A percentile compares a stretch with the other conserved stretches of the same genome.
Evolutionary conservation across 2,888 invertebrate species (phyloP).

Genomic region (Agonopterix arenella): DNA sequence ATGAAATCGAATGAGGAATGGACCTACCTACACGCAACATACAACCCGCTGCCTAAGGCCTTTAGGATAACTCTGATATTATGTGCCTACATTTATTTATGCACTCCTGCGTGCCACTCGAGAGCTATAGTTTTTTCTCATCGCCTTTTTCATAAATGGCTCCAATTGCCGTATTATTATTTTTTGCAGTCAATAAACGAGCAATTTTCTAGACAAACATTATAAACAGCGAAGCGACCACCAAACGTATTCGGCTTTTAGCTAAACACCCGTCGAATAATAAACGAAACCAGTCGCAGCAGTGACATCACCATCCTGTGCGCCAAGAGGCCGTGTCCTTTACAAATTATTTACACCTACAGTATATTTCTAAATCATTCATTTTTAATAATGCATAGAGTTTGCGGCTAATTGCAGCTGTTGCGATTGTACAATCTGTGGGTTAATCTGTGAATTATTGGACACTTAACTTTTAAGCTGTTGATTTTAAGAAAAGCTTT

Average conservation of each 20-base stretch:
- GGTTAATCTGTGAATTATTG: too few species aligned
- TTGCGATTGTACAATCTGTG: too few species aligned
- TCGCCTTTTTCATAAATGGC: too few species aligned
- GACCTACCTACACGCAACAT: constrained; percentile 12
- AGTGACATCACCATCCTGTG: constrained; percentile 73
- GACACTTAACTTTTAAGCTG: too few species aligned
- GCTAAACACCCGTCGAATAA: constrained; percentile 58
- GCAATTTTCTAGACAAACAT: constrained; percentile 19
- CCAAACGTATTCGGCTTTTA: constrained; percentile 43
- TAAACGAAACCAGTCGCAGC: constrained; percentile 65
- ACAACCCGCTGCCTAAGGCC: constrained; percentile 5
- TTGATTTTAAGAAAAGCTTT: too few species aligned
- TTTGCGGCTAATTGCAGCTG: too few species aligned
- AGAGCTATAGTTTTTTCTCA: too few species aligned
- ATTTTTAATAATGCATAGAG: too few species aligned
- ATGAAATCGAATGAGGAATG: constrained; percentile 35
- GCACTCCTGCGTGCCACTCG: too few species aligned
- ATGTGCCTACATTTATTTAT: neutral
- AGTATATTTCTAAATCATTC: neutral
- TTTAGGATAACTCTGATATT: constrained; percentile 10
- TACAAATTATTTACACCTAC: constrained; percentile 18
- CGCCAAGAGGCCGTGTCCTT: constrained; percentile 55
- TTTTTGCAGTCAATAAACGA: constrained; percentile 1
- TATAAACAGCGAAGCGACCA: constrained; percentile 29
- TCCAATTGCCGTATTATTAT: too few species aligned